Evolutionary conservation across 2,113 vertebrate species (phyloP), one percentile per base, ranked within the genome.

Genomic region (Spea multiplicata): DNA sequence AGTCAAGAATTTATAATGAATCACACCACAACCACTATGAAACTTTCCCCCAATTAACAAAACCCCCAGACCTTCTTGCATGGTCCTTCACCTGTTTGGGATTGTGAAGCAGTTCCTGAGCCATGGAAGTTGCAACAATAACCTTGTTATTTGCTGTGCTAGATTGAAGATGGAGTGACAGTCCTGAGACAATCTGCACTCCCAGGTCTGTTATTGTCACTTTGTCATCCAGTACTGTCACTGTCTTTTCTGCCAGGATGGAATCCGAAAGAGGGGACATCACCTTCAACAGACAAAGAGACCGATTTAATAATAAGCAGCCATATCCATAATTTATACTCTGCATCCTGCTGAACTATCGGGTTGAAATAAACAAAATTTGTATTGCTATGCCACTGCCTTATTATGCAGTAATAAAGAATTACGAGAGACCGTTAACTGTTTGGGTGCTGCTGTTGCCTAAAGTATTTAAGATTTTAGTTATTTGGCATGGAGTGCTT

Each of bases 161-260:
- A 78, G 96, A 92, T 82, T 96, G 94, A 57, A 99, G 92, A 80
- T 87, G 89, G 75, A 98, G 92, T 0, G 96, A 93, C 13, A 99
- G 92, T 13, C 95, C 96, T 0, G 95, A 94, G 83, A 99, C 96
- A 74, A 99, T 84, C 89, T 99, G 97, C 66, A 99, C 87, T 4
- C 95, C 94, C 44, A 99, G 86, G 82, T 96, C 96, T 4, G 94
- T 94, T 87, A 99, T 94, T 8, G 95, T 94, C 84, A 99, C 97
- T 83, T 96, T 97, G 85, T 99, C 97, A 48, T 99, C 97, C 59
- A 95, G 82, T 83, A 99, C 97, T 0, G 93, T 96, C 78, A 99
- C 89, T 0, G 96, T 96, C 88, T 95, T 97, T 91, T 99, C 97
- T 1, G 96, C 97, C 90, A 99, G 89, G 89, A 99, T 98, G 50